A percentile compares a stretch with the other conserved stretches of the same genome.
These are phyloP conservation scores for Silvanus unidentatus DNA, from an alignment of 2,888 invertebrate species.

Conservation along the genomic window DNA sequence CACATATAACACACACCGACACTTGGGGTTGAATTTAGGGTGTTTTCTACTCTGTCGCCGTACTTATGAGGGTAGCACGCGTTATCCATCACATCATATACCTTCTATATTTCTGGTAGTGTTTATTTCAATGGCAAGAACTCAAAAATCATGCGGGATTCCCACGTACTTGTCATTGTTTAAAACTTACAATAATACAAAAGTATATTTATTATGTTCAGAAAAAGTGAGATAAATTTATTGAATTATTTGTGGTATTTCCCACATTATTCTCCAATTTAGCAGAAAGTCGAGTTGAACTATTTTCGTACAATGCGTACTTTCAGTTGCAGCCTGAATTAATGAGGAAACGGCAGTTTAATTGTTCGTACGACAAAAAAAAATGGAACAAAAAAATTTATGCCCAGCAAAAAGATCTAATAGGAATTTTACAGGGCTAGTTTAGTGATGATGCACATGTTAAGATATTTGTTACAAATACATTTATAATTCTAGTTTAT, in stretches of 20 bases:
- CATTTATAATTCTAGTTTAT: slow-evolving; percentile 1
- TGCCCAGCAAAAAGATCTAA: too few species aligned
- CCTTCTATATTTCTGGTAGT: not conserved
- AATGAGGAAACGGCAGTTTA: not conserved
- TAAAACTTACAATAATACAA: not conserved
- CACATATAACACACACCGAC: not conserved
- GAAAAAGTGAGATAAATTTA: not conserved
- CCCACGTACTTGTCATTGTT: slow-evolving; percentile 24
- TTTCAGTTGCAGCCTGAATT: not conserved
- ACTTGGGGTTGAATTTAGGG: slow-evolving; percentile 9
- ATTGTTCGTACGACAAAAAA: too few species aligned
- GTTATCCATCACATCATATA: slow-evolving; percentile 10
- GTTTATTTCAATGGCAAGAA: slow-evolving; percentile 10
- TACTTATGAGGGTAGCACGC: slow-evolving; percentile 35
- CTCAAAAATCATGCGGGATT: slow-evolving; percentile 31
- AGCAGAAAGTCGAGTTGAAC: too few species aligned
- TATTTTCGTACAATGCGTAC: too few species aligned
- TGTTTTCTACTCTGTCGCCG: slow-evolving; percentile 10
- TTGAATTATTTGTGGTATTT: not conserved
- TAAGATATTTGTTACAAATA: too few species aligned
- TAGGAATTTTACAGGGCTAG: too few species aligned
- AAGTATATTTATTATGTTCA: too few species aligned
- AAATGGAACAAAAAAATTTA: too few species aligned
- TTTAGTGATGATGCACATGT: too few species aligned
- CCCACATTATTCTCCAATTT: too few species aligned